Evolutionary conservation across 1,140 invertebrate genomes (phyloP).

Genomic region (Psix sp.): DNA sequence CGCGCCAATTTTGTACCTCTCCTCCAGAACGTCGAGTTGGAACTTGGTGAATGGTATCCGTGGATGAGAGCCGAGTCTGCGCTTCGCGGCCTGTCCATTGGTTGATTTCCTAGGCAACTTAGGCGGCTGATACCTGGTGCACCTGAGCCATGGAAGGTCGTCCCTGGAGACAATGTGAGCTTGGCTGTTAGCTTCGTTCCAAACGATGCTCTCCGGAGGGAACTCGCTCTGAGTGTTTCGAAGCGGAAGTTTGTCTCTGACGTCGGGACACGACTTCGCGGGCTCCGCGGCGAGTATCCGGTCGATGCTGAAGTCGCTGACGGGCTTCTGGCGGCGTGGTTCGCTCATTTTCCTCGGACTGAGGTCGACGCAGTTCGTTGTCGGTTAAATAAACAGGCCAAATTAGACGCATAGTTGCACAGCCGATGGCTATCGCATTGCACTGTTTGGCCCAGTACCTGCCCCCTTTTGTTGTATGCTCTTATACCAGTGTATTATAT

Average conservation of each 20-base stretch:
- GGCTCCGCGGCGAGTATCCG: conserved; percentile 62
- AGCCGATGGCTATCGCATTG: conserved; percentile 71
- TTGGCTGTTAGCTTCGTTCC: not conserved
- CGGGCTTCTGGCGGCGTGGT: conserved; percentile 26
- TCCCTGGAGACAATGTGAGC: conserved; percentile 7
- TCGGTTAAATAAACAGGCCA: conserved; percentile 64
- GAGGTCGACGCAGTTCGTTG: conserved; percentile 27
- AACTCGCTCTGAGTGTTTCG: not conserved
- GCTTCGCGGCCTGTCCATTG: conserved; percentile 68
- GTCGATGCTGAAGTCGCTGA: conserved; percentile 72
- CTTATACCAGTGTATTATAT: conserved; percentile 76
- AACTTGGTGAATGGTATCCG: conserved; percentile 81
- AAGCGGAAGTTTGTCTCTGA: not conserved
- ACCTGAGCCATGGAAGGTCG: conserved; percentile 82
- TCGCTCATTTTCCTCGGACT: conserved; percentile 69
- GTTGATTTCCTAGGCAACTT: conserved; percentile 82
- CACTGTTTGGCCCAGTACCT: conserved; percentile 56
- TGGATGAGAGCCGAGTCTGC: conserved; percentile 79
- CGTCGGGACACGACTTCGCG: not conserved
- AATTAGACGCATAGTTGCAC: conserved; percentile 76
- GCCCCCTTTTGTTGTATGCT: conserved; percentile 67
- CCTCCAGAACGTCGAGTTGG: conserved; percentile 79
- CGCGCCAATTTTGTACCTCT: conserved; percentile 79
- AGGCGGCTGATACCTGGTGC: conserved; percentile 85
- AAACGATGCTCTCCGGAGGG: not conserved